Evolutionary conservation across 2,113 vertebrate genomes (phyloP), one percentile per base, ranked within the genome.

Genomic region (Beaufortia kweichowensis): DNA sequence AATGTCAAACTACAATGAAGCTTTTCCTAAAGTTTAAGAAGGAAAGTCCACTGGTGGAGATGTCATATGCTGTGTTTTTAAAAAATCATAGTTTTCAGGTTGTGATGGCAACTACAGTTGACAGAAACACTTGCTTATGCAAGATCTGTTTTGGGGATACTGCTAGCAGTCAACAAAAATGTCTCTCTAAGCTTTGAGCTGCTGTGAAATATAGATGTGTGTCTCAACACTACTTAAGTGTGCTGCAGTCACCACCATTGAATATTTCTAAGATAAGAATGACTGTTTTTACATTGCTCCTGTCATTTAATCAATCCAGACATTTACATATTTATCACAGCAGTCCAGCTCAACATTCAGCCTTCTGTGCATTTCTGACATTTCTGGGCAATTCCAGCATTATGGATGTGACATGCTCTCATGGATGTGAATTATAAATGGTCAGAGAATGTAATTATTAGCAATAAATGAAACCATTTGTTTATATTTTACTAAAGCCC

Each of bases 91-190:
- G 29, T 35, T 56, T 55, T 69, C n/a, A 12, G 48, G 19, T n/a
- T 69, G 48, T 69, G 67, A 56, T 35, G 67, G 11, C 50, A 71
- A 71, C 53, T 71, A 35, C 67, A 69, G 28, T 71, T 59, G 50
- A 59, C 68, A 71, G 68, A 59, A 59, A 57, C 21, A 71, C 68
- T 71, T 59, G 53, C 53, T 57, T 71, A 71, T 59, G 68, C 55
- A 59, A 71, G 50, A 28, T 39, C 53, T 19, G 53, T 71, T 71
- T 35, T 21, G 33, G 31, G 29, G 48, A 69, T 69, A 69, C n/a
- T 31, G 67, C 46, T 55, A 55, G 66, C 14, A 50, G 12, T 69
- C 55, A 48, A 35, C 48, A 53, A 21, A 35, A 68, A 68, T 46
- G 33, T 35, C n/a, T 55, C 48, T 33, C 28, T 35, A 55, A 6